Evolutionary conservation across 2,888 invertebrate genomes (phyloP).

Genomic region (Elysia crispata): DNA sequence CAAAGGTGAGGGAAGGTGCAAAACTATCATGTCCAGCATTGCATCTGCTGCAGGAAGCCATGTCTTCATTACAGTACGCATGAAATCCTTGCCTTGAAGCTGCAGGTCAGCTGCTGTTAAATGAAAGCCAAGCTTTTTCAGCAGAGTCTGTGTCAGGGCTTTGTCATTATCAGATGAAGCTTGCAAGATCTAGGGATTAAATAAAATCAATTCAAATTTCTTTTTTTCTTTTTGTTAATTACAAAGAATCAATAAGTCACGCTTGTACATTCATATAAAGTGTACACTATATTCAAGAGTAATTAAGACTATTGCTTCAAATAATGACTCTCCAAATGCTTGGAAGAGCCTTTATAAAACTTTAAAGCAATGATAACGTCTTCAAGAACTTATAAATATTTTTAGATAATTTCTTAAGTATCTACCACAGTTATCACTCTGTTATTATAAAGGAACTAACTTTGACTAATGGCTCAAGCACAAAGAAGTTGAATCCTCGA

Average conservation of each 20-base stretch:
- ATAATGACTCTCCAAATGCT: too few species aligned
- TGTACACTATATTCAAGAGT: too few species aligned
- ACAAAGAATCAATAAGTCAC: too few species aligned
- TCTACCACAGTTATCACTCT: too few species aligned
- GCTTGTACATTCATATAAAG: too few species aligned
- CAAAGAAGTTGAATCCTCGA: conserved; percentile 99
- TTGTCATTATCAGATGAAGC: conserved; percentile 79
- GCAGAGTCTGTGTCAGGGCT: conserved; percentile 87
- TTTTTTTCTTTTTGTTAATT: too few species aligned
- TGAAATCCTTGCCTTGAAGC: conserved; percentile 95
- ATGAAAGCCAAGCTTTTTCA: conserved; percentile 92
- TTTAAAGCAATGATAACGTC: too few species aligned
- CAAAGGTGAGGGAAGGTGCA: conserved; percentile 98
- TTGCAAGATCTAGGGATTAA: conserved; percentile 57
- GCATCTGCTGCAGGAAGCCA: conserved; percentile 99
- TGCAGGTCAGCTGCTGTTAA: conserved; percentile 94
- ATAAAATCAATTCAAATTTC: too few species aligned
- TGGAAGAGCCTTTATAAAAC: too few species aligned
- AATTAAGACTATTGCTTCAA: too few species aligned
- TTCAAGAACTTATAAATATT: too few species aligned
- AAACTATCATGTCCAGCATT: conserved; percentile 99
- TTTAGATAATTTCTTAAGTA: too few species aligned
- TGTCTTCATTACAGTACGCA: conserved; percentile 97
- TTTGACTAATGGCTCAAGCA: conserved; percentile 99
- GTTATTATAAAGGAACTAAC: conserved; percentile 77